Percentiles rank a stretch among this genome's conserved stretches.
These are phyloP conservation scores for Asarcornis scutulata DNA, from an alignment of 2,113 vertebrate species.

Conservation along the genomic window DNA sequence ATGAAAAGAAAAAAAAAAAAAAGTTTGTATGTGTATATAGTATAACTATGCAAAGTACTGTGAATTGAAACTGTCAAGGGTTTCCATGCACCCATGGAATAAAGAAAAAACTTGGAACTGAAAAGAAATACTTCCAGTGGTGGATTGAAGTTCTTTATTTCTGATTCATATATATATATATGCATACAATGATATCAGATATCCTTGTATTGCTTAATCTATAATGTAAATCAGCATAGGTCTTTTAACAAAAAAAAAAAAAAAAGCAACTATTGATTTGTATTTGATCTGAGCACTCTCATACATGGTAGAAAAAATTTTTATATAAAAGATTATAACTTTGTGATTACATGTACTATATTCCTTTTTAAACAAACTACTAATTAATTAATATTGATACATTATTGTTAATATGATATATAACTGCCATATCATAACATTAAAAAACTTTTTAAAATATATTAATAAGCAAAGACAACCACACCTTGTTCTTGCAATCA, in stretches of 20 bases:
- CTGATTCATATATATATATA: constrained; percentile 39
- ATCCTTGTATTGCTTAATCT: constrained; percentile 69
- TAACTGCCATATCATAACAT: constrained; percentile 23
- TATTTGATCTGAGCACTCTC: constrained; percentile 63
- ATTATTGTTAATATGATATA: neutral
- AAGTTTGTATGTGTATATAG: too few species aligned
- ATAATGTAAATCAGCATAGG: constrained; percentile 49
- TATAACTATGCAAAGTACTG: neutral
- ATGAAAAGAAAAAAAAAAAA: neutral
- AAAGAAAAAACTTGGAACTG: neutral
- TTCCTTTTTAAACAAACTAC: constrained; percentile 66
- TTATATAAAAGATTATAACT: constrained; percentile 75
- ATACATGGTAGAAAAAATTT: constrained; percentile 71
- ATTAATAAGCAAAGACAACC: constrained; percentile 32
- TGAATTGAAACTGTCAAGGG: neutral
- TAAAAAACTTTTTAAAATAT: constrained; percentile 49
- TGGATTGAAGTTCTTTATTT: constrained; percentile 75
- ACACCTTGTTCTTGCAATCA: neutral
- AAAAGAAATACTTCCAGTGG: constrained; percentile 11
- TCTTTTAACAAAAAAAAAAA: constrained; percentile 59
- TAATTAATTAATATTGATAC: constrained; percentile 33
- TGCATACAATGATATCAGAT: constrained; percentile 60
- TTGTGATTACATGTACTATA: constrained; percentile 52
- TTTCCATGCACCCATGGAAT: neutral
- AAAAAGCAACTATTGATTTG: constrained; percentile 54